Base-by-base conservation (phyloP, 2,797 vertebrate genomes). In the Poliocrania exsul region DNA sequence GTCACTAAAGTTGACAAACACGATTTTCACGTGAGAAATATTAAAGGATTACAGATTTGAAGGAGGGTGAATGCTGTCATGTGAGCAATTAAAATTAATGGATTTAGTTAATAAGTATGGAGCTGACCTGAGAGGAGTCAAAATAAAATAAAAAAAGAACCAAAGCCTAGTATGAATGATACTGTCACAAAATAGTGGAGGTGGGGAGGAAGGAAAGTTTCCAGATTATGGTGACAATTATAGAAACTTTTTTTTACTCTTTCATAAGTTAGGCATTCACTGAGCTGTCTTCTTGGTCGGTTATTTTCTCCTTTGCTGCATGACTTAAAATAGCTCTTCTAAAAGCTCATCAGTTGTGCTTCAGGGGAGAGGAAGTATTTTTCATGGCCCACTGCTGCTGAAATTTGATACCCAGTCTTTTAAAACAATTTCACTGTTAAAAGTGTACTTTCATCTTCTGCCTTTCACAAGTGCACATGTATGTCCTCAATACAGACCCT, bases 121-220 rank as follows among this genome's bases (percentile, higher is more conserved):
- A 95, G 49, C 24, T 89, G 38, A 67, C 50, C 47, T 64, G 44
- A 89, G 44, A 60, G 25, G 21, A 88, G 66, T 60, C 28, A 67
- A 92, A 85, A 50, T 17, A 31, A 42, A 67, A 50, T 35, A 8
- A 12, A 64, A 33, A 49, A 20, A 1, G 0, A 4, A 4, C 3
- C 1, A 1, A 74, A 50, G 15, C 57, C 38, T 65, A 26, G 6
- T 71, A 10, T n/a, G 24, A 57, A 47, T 75, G 38, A 31, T 31
- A 25, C 3, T 47, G 19, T 13, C 4, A 31, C 31, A 21, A 51
- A 67, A 5, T 71, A 21, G 4, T 33, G 35, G 4, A 4, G 3
- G 1, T 4, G 1, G 1, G 1, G 1, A 5, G 2, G 1, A 6
- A 26, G 10, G 31, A 31, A 60, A 31, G 21, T 26, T 86, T 25